phyloP scores from a whole-genome alignment of 2,888 invertebrate species.

The Ramazzottius varieornatus region DNA sequence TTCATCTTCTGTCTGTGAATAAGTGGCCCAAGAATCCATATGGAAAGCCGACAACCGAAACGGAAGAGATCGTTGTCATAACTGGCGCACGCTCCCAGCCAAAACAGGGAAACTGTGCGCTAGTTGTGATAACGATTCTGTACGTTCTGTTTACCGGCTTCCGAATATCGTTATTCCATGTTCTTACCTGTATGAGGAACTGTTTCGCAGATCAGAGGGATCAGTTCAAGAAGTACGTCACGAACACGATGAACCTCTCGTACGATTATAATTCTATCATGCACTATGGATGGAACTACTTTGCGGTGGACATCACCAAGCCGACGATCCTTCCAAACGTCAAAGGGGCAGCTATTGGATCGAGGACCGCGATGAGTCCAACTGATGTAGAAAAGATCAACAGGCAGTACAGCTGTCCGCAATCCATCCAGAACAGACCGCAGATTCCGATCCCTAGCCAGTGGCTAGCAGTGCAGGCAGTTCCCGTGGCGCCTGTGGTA shows the following conservation, averaged over 20 bases:
- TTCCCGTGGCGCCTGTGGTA: too few species aligned
- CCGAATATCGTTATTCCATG: too few species aligned
- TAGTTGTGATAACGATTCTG: background rate
- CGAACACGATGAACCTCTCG: slow-evolving; percentile 14
- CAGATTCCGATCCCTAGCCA: too few species aligned
- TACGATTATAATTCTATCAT: slow-evolving; percentile 20
- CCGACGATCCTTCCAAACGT: slow-evolving; percentile 19
- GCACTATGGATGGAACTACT: slow-evolving; percentile 22
- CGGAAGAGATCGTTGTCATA: too few species aligned
- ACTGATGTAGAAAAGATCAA: slow-evolving; percentile 23
- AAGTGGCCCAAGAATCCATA: slow-evolving; percentile 8
- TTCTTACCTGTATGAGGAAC: too few species aligned
- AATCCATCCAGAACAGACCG: slow-evolving; percentile 3
- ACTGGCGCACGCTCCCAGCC: too few species aligned
- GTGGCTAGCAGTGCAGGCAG: too few species aligned
- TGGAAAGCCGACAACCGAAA: slow-evolving; percentile 14
- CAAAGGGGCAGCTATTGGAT: slow-evolving; percentile 22
- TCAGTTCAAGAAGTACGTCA: slow-evolving; percentile 18
- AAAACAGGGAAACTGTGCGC: background rate
- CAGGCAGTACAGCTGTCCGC: slow-evolving; percentile 22
- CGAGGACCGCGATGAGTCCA: slow-evolving; percentile 20
- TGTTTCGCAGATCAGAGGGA: slow-evolving; percentile 10
- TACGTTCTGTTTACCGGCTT: background rate
- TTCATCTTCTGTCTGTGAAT: too few species aligned
- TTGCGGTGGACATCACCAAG: slow-evolving; percentile 18